A percentile compares a stretch with the other conserved stretches of the same genome.
These are phyloP conservation scores for Aramus guarauna DNA, from an alignment of 2,113 vertebrate species.

Conservation along the genomic window DNA sequence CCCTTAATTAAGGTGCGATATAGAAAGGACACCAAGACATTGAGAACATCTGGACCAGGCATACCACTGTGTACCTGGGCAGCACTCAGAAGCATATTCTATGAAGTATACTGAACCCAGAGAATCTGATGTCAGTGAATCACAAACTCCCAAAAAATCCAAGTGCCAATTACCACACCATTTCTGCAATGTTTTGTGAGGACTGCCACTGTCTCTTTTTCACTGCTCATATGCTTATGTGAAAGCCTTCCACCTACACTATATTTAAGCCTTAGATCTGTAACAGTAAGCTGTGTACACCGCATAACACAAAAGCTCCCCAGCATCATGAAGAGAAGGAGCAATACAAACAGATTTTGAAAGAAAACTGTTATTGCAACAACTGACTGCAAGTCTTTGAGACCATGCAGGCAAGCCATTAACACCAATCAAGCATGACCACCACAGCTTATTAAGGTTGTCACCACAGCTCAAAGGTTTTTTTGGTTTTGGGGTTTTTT, in stretches of 20 bases:
- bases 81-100: not conserved
- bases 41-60: not conserved
- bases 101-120: not conserved
- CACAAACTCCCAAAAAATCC: not conserved
- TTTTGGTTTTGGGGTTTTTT: no score
- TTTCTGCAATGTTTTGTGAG: not conserved
- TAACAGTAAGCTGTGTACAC: not conserved
- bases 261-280: not conserved
- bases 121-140: not conserved
- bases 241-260: not conserved
- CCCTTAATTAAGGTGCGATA: not conserved
- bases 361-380: not conserved
- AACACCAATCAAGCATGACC: not conserved
- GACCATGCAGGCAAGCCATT: not conserved
- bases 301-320: not conserved
- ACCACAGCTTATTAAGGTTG: not conserved
- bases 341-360: not conserved
- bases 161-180: not conserved
- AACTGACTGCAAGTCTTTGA: not conserved
- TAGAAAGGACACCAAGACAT: not conserved
- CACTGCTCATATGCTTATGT: not conserved
- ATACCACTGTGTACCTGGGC: accelerated
- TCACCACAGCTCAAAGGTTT: not conserved
- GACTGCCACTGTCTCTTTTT: not conserved
- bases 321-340: not conserved